Percentiles rank a stretch among this genome's conserved stretches.
Evolutionary conservation across 2,797 vertebrate genomes (phyloP).

Genomic region (Chaunax sp.): DNA sequence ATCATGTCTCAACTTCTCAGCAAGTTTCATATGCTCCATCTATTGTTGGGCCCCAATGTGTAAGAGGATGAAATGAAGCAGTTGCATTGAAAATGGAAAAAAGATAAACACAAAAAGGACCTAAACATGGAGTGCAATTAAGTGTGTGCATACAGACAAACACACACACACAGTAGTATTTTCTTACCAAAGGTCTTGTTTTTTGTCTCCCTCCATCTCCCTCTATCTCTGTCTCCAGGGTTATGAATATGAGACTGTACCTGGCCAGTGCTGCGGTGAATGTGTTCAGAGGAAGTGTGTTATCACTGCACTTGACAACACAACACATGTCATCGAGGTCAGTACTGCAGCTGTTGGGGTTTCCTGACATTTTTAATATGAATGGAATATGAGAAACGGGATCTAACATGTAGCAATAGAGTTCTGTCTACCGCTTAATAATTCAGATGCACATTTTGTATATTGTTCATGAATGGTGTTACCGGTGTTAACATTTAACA

Average conservation of each 20-base stretch:
- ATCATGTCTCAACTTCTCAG: no score
- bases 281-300: conserved; percentile 86
- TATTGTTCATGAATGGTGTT: no score
- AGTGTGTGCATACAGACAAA: no score
- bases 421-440: neutral
- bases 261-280: conserved; percentile 85
- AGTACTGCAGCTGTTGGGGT: conserved; percentile 23
- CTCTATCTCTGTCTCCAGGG: conserved; percentile 75
- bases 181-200: no score
- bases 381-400: neutral
- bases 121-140: no score
- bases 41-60: no score
- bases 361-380: neutral
- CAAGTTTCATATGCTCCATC: no score
- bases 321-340: conserved; percentile 65
- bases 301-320: conserved; percentile 51
- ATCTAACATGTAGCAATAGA: neutral
- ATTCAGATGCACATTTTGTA: neutral
- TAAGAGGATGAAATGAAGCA: no score
- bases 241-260: conserved; percentile 66
- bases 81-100: no score
- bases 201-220: neutral
- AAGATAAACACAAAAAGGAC: no score
- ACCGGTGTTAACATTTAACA: no score
- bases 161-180: no score